Conservation (phyloP, 2,888 invertebrate genomes). For the Erannis defoliaria region DNA sequence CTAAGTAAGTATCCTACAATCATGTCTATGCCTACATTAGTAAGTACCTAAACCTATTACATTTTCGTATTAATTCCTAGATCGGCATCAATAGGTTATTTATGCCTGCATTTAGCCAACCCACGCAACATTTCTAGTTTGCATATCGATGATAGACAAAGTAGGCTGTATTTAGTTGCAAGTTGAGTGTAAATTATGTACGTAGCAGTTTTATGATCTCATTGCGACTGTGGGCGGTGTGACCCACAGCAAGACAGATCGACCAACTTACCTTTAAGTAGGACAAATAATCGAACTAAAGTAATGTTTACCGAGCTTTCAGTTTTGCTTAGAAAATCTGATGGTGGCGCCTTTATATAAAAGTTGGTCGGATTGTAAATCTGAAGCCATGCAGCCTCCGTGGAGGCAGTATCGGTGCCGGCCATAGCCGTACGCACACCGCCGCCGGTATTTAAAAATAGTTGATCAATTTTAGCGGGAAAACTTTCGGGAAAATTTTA, state of each 20-base stretch:
- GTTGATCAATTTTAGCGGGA: slow-evolving; percentile 40
- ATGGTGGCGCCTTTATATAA: not conserved
- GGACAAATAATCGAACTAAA: not conserved
- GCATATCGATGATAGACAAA: slow-evolving; percentile 51
- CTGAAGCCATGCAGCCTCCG: slow-evolving; percentile 49
- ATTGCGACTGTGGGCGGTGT: slow-evolving; percentile 76
- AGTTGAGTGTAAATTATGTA: slow-evolving; percentile 74
- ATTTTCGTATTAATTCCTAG: slow-evolving; percentile 1
- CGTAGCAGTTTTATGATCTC: slow-evolving; percentile 78
- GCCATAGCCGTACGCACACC: slow-evolving; percentile 55
- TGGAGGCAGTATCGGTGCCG: slow-evolving; percentile 64
- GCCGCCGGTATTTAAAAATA: slow-evolving; percentile 30
- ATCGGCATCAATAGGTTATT: slow-evolving; percentile 11
- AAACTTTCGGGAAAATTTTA: slow-evolving; percentile 31
- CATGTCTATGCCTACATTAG: too few species aligned
- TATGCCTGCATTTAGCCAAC: slow-evolving; percentile 21
- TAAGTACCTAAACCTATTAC: not conserved
- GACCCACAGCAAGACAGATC: slow-evolving; percentile 64
- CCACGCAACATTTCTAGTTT: slow-evolving; percentile 42
- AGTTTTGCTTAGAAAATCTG: not conserved
- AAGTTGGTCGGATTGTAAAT: not conserved
- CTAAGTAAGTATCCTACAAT: too few species aligned
- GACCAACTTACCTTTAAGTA: not conserved
- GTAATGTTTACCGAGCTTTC: not conserved
- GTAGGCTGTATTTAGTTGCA: slow-evolving; percentile 62